phyloP scores from a whole-genome alignment of 2,113 vertebrate genomes.

The Amphiprion percula region DNA sequence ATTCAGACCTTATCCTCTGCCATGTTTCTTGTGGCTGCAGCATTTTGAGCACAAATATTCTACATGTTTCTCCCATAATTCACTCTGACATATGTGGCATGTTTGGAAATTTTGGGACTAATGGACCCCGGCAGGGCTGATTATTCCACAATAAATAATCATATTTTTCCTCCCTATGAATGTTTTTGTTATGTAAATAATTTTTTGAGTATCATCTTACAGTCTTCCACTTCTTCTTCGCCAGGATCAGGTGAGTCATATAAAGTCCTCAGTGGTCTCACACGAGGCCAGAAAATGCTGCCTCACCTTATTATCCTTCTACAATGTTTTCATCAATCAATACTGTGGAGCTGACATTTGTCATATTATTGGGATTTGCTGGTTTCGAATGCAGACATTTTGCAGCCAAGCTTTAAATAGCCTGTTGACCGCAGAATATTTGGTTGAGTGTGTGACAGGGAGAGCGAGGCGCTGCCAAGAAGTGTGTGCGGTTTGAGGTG shows the following conservation, averaged over 20 bases:
- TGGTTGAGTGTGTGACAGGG: conserved; percentile 75
- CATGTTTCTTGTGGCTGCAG: conserved; percentile 10
- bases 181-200: conserved; percentile 22
- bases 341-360: conserved; percentile 49
- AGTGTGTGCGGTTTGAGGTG: conserved; percentile 29
- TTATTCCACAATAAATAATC: conserved; percentile 5
- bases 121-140: not conserved
- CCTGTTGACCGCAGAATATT: conserved; percentile 77
- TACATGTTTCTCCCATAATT: conserved; percentile 46
- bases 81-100: conserved; percentile 41
- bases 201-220: conserved; percentile 20
- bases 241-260: conserved; percentile 60
- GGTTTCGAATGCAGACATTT: conserved; percentile 69
- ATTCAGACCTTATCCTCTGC: not conserved
- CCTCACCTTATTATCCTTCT: conserved; percentile 54
- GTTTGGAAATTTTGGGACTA: conserved; percentile 36
- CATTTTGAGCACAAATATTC: conserved; percentile 23
- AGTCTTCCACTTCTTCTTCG: not conserved
- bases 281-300: conserved; percentile 20
- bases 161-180: not conserved
- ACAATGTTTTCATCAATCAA: conserved; percentile 59
- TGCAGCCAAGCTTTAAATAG: conserved; percentile 79
- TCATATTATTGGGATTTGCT: conserved; percentile 71
- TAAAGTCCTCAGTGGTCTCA: conserved; percentile 11
- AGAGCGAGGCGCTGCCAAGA: conserved; percentile 73